Conservation (phyloP, 2,888 invertebrate genomes). For the Epiblema foenella region DNA sequence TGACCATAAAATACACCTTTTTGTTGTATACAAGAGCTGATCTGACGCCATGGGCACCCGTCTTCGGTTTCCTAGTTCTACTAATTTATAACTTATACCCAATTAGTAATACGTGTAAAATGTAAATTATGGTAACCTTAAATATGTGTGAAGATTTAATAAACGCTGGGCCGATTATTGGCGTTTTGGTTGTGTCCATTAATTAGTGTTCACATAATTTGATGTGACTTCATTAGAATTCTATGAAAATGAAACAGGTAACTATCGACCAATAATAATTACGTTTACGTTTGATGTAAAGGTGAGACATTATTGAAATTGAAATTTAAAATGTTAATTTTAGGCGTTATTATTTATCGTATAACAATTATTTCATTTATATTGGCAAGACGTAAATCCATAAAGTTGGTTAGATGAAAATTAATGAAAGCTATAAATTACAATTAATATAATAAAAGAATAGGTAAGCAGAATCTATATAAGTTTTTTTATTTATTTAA, state of each 20-base stretch:
- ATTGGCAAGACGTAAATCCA: no score
- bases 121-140: slow-evolving; percentile 63
- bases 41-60: slow-evolving; percentile 49
- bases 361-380: no score
- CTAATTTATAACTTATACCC: slow-evolving; percentile 70
- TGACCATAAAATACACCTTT: slow-evolving; percentile 58
- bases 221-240: slow-evolving; percentile 17
- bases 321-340: no score
- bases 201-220: slow-evolving; percentile 11
- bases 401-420: no score
- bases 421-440: no score
- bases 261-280: not conserved
- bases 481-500: no score
- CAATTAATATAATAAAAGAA: no score
- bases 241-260: not conserved
- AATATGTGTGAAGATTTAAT: slow-evolving; percentile 64
- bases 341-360: no score
- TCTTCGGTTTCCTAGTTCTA: slow-evolving; percentile 60
- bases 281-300: not conserved
- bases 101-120: slow-evolving; percentile 59
- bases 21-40: slow-evolving; percentile 49
- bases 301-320: not conserved
- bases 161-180: slow-evolving; percentile 52
- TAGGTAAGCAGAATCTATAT: no score
- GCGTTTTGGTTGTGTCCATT: slow-evolving; percentile 17